Evolutionary conservation across 2,888 invertebrate species (phyloP).

Genomic region (Drosophila helvetica): DNA sequence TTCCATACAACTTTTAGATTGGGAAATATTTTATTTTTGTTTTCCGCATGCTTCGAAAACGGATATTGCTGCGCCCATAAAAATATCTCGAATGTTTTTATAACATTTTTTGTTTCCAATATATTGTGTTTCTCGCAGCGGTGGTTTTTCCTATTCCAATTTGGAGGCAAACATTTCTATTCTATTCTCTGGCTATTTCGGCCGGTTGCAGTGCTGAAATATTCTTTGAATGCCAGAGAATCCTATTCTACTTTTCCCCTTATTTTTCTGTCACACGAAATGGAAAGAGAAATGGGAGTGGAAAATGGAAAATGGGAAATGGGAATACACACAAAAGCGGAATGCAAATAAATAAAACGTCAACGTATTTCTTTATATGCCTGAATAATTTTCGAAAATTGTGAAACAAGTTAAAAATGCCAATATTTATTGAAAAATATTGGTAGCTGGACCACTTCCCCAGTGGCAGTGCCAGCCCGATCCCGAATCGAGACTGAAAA

Average conservation of each 20-base stretch:
- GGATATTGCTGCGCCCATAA: background rate
- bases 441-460: constrained; percentile 17
- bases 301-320: constrained; percentile 45
- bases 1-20: constrained; percentile 1
- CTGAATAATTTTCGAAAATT: constrained; percentile 70
- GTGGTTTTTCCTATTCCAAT: constrained; percentile 27
- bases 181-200: constrained; percentile 30
- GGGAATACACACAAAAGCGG: constrained; percentile 17
- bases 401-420: constrained; percentile 65
- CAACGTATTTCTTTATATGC: constrained; percentile 59
- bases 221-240: constrained; percentile 15
- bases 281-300: constrained; percentile 47
- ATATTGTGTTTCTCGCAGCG: constrained; percentile 26
- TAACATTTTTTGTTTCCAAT: constrained; percentile 36
- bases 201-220: constrained; percentile 18
- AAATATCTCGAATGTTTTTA: constrained; percentile 15
- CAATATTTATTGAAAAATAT: constrained; percentile 76
- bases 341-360: constrained; percentile 59
- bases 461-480: background rate
- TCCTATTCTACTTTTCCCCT: constrained; percentile 18
- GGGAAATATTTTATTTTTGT: background rate
- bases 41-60: background rate
- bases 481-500: constrained; percentile 25
- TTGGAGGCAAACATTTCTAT: constrained; percentile 48
- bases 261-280: constrained; percentile 51